Base-by-base conservation (phyloP, 1,140 invertebrate genomes). In the Drosophila neocordata region DNA sequence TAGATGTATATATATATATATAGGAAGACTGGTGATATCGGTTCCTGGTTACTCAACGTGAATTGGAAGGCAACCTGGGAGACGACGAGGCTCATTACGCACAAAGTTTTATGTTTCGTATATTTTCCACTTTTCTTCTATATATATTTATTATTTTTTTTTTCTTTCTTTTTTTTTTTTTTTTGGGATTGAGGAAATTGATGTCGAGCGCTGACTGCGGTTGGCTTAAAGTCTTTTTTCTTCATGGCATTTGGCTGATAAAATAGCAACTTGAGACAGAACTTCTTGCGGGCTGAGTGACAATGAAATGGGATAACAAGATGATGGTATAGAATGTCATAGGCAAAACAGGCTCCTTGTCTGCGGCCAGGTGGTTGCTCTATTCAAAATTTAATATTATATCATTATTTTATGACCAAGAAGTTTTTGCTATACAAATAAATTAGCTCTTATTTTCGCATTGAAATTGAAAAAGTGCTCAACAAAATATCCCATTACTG, bases 1-100 rank as follows among this genome's bases (percentile, higher is more conserved):
- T 24, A 24, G 1, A 24, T 24, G 4, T 24, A 24, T 4, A 6
- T 31, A 31, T 31, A 31, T 31, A 31, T 31, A 61, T 75, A 77
- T 77, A 73, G 41, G n/a, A 20, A 20, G 15, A 48, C 8, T 48
- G 41, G 74, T 67, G 73, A 80, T 77, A 71, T 64, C 55, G 77
- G 53, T 75, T 74, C 56, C 73, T 58, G 58, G 41, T 3, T 48
- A 20, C 18, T 20, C 41, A 48, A 9, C 7, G 9, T 11, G 15
- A 3, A 18, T 51, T 51, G 48, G 27, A 24, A 31, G 27, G 27
- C 22, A 2, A 4, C 0, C 22, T 24, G 22, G 52, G 8, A 48
- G 53, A 9, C 31, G 53, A 34, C 53, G 53, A 56, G 53, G 53
- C 53, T 56, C 53, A 56, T 56, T 56, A 56, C 53, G 53, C 53